Base-by-base conservation (phyloP, 2,113 vertebrate genomes). In the Amazona guildingii region DNA sequence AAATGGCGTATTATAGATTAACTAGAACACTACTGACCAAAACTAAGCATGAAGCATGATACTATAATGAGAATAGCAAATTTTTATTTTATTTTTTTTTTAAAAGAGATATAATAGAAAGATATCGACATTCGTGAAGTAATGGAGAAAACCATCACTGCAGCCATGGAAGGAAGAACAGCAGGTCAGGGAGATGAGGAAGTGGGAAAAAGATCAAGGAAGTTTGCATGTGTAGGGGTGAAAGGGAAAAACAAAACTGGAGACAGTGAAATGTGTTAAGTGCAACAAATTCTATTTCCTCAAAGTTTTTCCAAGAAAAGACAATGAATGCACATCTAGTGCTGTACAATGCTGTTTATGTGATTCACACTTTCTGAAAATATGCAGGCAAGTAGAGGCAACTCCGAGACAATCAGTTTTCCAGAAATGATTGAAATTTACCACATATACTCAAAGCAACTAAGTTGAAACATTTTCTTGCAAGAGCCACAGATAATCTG, bases 361-460 rank as follows among this genome's bases (percentile, higher is more conserved):
- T 97, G 94, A 97, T 93, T 96, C 95, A 95, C 90, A 69, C 31
- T 62, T 77, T 63, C 55, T 69, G 88, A 84, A 97, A 95, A 74
- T 87, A 92, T 63, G 66, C 52, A 75, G 88, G 75, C 96, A 96
- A 95, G 97, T 95, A 91, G 80, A 92, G 91, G 62, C 97, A 97
- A 95, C 80, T 92, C 64, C 44, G 77, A 73, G 61, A 61, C 69
- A 86, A 79, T 70, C 62, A 52, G 66, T 86, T 94, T 96, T 96
- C 69, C 80, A 92, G 73, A 95, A 95, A 91, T 72, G 33, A 88
- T 41, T 96, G 90, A 95, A 91, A 95, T 91, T 86, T 80, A 80
- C 52, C 82, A 87, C 31, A 80, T 37, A 64, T 87, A 73, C 62
- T 94, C 73, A 87, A 95, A 92, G n/a, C 35, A 89, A 87, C 18